Percentiles rank a stretch among this genome's conserved stretches.
Conservation (phyloP, 2,888 invertebrate species). For the Sminthurides aquaticus region DNA sequence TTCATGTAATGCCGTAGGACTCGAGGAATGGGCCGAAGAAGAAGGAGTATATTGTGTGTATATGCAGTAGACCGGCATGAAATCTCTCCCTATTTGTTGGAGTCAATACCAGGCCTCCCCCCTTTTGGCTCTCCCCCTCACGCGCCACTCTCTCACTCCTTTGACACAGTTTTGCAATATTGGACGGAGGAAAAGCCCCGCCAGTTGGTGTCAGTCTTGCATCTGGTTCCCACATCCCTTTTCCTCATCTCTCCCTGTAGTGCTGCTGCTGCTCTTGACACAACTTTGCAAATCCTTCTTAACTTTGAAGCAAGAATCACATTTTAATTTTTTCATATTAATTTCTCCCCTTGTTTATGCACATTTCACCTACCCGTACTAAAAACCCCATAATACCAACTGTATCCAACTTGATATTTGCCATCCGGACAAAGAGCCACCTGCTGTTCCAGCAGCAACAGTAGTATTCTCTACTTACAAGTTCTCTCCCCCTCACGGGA, state of each 20-base stretch:
- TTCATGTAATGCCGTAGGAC: too few species aligned
- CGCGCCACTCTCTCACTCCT: constrained; percentile 4
- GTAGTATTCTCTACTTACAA: not conserved
- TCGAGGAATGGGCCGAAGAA: too few species aligned
- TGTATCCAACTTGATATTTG: too few species aligned
- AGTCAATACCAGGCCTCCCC: too few species aligned
- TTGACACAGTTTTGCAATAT: constrained; percentile 12
- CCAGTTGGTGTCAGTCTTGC: constrained; percentile 21
- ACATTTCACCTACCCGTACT: not conserved
- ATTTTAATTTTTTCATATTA: not conserved
- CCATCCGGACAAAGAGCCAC: too few species aligned
- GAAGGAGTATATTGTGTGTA: too few species aligned
- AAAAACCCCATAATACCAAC: too few species aligned
- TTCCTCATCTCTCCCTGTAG: constrained; percentile 9
- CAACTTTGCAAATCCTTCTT: not conserved
- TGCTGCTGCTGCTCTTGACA: not conserved
- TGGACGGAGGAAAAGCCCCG: constrained; percentile 12
- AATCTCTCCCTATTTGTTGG: too few species aligned
- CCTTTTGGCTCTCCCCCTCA: too few species aligned
- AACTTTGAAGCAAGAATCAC: not conserved
- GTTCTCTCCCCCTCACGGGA: too few species aligned
- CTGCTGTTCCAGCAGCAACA: not conserved
- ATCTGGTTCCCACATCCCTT: constrained; percentile 20
- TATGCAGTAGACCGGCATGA: too few species aligned
- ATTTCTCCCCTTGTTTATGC: not conserved